These are phyloP conservation scores for Leptopilina myrica DNA, from an alignment of 2,888 invertebrate species.

Conservation along the genomic window DNA sequence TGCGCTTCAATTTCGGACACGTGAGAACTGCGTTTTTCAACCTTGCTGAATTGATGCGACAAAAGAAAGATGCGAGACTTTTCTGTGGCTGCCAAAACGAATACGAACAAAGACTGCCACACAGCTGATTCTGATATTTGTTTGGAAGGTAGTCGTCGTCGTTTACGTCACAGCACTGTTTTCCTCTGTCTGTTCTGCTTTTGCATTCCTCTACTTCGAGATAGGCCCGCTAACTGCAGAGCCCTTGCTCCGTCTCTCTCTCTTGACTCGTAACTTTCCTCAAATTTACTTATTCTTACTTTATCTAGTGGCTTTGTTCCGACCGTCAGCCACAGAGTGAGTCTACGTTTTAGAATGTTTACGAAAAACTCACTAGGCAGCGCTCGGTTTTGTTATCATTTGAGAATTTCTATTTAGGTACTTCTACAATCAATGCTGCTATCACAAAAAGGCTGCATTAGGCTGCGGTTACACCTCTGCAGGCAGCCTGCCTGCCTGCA, in stretches of 20 bases:
- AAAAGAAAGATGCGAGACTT: conserved; percentile 61
- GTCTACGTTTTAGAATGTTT: conserved; percentile 48
- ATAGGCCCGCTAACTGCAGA: conserved; percentile 60
- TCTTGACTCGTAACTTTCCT: background rate
- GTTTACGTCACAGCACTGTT: conserved; percentile 73
- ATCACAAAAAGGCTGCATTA: no score
- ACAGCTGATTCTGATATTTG: conserved; percentile 75
- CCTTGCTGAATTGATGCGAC: conserved; percentile 33
- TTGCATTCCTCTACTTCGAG: conserved; percentile 52
- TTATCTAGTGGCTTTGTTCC: background rate
- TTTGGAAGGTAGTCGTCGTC: conserved; percentile 68
- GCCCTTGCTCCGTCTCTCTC: background rate
- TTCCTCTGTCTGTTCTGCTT: conserved; percentile 52
- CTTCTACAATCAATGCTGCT: no score
- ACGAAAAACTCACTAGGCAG: conserved; percentile 50
- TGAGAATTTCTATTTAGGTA: no score
- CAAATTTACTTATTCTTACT: conserved; percentile 49
- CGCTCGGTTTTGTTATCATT: background rate
- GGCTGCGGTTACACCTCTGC: no score
- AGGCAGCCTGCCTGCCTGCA: no score
- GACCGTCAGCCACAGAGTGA: conserved; percentile 51
- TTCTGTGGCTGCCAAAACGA: conserved; percentile 67
- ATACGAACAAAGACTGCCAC: conserved; percentile 74
- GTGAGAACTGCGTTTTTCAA: conserved; percentile 27
- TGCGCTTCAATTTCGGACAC: conserved; percentile 24